Evolutionary conservation across 1,140 invertebrate genomes (phyloP).

Genomic region (Pseudomyrmex cubaensis): DNA sequence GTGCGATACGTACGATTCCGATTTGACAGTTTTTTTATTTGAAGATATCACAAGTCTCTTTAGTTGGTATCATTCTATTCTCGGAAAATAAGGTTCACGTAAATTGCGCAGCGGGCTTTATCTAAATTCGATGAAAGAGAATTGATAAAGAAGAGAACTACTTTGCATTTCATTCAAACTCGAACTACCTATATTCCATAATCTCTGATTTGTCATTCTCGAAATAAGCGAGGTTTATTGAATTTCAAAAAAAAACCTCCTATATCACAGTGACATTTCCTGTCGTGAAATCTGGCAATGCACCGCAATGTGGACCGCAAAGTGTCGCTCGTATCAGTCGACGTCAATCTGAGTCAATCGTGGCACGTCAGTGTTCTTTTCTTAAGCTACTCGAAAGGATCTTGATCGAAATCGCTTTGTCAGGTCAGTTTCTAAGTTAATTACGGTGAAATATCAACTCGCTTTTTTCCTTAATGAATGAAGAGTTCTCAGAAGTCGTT

Average conservation of each 20-base stretch:
- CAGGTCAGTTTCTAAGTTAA: background rate
- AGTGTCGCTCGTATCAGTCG: slow-evolving; percentile 1
- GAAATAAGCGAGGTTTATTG: background rate
- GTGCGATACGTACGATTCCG: too few relatives aligned
- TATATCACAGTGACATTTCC: slow-evolving; percentile 31
- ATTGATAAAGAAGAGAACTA: too few relatives aligned
- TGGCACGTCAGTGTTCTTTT: slow-evolving; percentile 5
- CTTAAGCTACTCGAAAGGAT: slow-evolving; percentile 9
- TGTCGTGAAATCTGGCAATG: slow-evolving; percentile 15
- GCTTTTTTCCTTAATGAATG: background rate
- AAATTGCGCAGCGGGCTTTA: background rate
- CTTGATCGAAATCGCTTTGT: background rate
- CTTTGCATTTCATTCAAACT: background rate
- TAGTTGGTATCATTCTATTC: background rate
- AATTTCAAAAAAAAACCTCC: background rate
- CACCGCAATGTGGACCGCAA: background rate
- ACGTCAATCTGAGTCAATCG: background rate
- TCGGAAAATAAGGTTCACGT: background rate
- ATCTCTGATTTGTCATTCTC: background rate
- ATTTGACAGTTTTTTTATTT: background rate
- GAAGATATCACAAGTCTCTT: background rate
- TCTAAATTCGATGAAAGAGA: background rate
- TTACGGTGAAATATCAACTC: background rate
- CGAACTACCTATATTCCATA: background rate
- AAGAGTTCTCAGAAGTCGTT: background rate